phyloP scores from a whole-genome alignment of 1,140 invertebrate genomes.

The Bradysia coprophila region DNA sequence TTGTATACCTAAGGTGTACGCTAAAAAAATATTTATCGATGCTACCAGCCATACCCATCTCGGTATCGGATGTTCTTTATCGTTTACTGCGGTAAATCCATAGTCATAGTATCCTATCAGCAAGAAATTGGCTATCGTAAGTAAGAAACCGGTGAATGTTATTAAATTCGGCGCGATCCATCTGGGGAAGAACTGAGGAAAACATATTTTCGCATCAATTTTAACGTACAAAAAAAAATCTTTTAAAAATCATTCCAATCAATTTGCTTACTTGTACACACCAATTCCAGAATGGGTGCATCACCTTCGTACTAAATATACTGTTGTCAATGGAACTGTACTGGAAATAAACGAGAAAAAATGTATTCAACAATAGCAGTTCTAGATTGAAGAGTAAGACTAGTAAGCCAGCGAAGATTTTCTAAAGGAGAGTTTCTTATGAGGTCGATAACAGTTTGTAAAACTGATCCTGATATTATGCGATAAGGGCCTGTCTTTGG shows the following conservation, averaged over 20 bases:
- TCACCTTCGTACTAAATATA: slow-evolving; percentile 83
- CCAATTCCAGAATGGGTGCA: slow-evolving; percentile 96
- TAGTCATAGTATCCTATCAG: slow-evolving; percentile 80
- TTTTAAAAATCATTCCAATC: not conserved
- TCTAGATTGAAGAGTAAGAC: too few relatives aligned
- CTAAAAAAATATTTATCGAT: slow-evolving; percentile 81
- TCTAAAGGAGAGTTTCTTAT: too few relatives aligned
- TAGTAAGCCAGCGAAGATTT: too few relatives aligned
- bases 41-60: slow-evolving; percentile 75
- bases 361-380: too few relatives aligned
- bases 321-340: slow-evolving; percentile 89
- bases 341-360: slow-evolving; percentile 38
- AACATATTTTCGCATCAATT: slow-evolving; percentile 5
- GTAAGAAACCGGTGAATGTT: slow-evolving; percentile 86
- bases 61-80: slow-evolving; percentile 39
- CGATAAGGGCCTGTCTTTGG: too few relatives aligned
- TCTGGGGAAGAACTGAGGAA: slow-evolving; percentile 64
- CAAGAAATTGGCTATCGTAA: slow-evolving; percentile 79
- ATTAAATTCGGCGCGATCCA: slow-evolving; percentile 94
- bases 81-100: slow-evolving; percentile 47
- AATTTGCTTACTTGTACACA: slow-evolving; percentile 60
- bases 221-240: not conserved
- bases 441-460: too few relatives aligned
- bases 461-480: too few relatives aligned
- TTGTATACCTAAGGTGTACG: slow-evolving; percentile 92